phyloP scores from a whole-genome alignment of 2,797 vertebrate species.

The Chelidonichthys spinosus region DNA sequence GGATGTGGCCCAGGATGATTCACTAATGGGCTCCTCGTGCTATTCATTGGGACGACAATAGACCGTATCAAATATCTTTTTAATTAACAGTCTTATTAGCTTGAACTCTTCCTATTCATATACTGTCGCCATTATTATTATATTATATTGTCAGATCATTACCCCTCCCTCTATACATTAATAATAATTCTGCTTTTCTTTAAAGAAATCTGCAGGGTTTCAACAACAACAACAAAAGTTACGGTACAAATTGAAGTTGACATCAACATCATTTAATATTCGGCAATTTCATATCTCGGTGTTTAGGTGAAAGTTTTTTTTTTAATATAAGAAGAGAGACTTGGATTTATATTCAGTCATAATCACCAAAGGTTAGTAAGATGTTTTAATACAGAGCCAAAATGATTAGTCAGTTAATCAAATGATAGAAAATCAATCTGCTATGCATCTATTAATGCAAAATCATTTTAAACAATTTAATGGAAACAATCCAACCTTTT shows the following conservation, averaged over 20 bases:
- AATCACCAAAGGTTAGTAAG: neutral
- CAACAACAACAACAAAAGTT: neutral
- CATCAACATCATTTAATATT: neutral
- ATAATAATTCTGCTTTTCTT: neutral
- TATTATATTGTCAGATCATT: neutral
- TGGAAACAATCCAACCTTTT: neutral
- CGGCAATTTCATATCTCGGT: neutral
- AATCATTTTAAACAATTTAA: neutral
- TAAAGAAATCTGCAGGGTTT: neutral
- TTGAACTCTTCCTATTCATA: neutral
- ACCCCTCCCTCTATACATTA: neutral
- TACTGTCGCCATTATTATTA: neutral
- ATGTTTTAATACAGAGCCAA: neutral
- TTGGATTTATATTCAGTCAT: neutral
- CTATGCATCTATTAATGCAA: neutral
- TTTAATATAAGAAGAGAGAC: neutral
- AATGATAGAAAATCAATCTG: neutral
- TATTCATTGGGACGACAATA: conserved; percentile 1
- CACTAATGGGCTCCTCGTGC: conserved; percentile 27
- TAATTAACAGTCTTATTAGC: neutral
- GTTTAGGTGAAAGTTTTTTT: neutral
- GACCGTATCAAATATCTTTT: neutral
- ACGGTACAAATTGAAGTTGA: neutral
- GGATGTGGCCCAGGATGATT: conserved; percentile 40
- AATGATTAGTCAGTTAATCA: neutral